Evolutionary conservation across 2,888 invertebrate genomes (phyloP).

Genomic region (Macrosiphum euphorbiae): DNA sequence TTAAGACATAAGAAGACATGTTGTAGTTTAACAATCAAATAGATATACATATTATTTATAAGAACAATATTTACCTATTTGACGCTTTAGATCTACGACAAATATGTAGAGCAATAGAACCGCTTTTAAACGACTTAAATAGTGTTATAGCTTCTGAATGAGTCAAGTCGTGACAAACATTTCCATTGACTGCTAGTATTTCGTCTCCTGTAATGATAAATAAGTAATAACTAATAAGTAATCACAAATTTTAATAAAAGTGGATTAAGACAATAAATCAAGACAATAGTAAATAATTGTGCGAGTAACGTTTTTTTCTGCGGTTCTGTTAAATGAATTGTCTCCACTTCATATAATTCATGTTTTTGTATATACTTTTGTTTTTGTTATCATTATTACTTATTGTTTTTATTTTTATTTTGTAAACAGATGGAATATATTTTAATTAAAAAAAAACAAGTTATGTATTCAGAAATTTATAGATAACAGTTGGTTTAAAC

Average conservation of each 20-base stretch:
- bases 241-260: background rate
- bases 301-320: background rate
- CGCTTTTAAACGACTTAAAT: conserved; percentile 84
- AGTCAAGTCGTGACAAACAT: conserved; percentile 83
- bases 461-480: background rate
- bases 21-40: background rate
- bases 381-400: too few species aligned
- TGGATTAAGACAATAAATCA: background rate
- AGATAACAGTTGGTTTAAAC: background rate
- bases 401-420: too few species aligned
- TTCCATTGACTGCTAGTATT: conserved; percentile 85
- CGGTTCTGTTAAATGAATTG: background rate
- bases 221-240: background rate
- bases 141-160: conserved; percentile 85
- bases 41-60: background rate
- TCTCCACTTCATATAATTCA: too few species aligned
- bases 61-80: conserved; percentile 70
- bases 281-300: background rate
- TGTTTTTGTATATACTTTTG: too few species aligned
- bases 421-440: too few species aligned
- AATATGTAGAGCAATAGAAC: conserved; percentile 81
- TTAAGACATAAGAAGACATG: background rate
- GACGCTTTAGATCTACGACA: conserved; percentile 75
- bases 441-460: too few species aligned
- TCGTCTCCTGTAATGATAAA: conserved; percentile 78